Percentiles rank a stretch among this genome's conserved stretches.
Evolutionary conservation across 2,797 vertebrate genomes (phyloP).

Genomic region (Molothrus aeneus): DNA sequence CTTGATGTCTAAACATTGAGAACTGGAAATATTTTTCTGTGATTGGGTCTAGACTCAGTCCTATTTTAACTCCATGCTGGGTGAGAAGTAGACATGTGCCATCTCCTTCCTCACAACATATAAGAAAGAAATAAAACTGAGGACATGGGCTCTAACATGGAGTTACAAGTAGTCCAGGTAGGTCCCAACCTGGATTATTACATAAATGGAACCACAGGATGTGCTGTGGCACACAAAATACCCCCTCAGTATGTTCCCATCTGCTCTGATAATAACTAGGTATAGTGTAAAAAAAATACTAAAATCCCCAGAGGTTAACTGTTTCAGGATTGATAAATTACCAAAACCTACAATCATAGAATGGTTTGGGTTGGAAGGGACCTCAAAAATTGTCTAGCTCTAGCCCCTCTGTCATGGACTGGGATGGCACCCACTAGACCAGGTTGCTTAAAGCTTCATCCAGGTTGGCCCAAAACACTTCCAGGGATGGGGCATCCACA

Average conservation of each 20-base stretch:
- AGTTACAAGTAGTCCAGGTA: constrained; percentile 3
- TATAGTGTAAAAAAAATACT: not conserved
- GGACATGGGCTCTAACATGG: not conserved
- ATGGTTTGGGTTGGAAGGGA: not conserved
- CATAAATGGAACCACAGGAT: not conserved
- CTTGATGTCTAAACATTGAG: not conserved
- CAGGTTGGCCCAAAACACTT: not conserved
- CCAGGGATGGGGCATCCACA: not conserved
- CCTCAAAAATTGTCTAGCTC: not conserved
- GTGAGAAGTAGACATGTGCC: not conserved
- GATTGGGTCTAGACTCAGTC: not conserved
- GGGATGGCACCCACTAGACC: not conserved
- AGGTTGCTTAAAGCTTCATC: not conserved
- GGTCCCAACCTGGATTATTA: not conserved
- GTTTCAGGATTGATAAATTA: not conserved
- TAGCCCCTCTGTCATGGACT: not conserved
- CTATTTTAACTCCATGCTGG: not conserved
- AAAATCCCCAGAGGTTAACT: not conserved
- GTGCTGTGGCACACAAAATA: not conserved
- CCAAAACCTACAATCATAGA: not conserved
- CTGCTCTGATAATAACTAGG: not conserved
- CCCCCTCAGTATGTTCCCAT: not conserved
- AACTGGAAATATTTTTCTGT: not conserved
- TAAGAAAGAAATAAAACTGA: not conserved
- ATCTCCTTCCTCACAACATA: not conserved